Evolutionary conservation across 2,888 invertebrate genomes (phyloP).

Genomic region (Ernsta delagoae): DNA sequence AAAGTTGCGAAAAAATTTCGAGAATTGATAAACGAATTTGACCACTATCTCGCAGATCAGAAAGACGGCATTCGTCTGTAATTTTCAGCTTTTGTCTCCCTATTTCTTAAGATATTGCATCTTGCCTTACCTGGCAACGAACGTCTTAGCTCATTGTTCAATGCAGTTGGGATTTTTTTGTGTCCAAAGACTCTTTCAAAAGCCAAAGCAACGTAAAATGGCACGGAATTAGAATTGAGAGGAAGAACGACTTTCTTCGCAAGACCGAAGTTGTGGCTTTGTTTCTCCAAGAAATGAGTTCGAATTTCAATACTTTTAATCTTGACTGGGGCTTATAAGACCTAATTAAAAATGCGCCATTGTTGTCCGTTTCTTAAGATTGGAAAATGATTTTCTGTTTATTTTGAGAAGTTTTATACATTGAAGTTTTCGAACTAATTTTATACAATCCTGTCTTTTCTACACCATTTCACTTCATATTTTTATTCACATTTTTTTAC

Average conservation of each 20-base stretch:
- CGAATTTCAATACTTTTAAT: slow-evolving; percentile 38
- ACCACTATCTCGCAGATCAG: slow-evolving; percentile 34
- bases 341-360: slow-evolving; percentile 36
- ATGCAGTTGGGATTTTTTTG: slow-evolving; percentile 52
- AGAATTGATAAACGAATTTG: slow-evolving; percentile 29
- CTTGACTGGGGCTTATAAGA: slow-evolving; percentile 28
- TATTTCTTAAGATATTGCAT: slow-evolving; percentile 77
- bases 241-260: slow-evolving; percentile 35
- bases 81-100: slow-evolving; percentile 46
- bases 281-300: slow-evolving; percentile 35
- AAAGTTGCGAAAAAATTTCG: slow-evolving; percentile 29
- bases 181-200: slow-evolving; percentile 32
- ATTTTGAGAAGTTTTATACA: background rate
- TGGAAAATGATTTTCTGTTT: background rate
- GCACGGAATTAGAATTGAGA: slow-evolving; percentile 33
- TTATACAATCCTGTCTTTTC: no score
- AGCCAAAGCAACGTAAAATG: slow-evolving; percentile 33
- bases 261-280: slow-evolving; percentile 29
- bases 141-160: slow-evolving; percentile 59
- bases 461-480: background rate
- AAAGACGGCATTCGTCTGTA: slow-evolving; percentile 37
- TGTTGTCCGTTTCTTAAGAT: slow-evolving; percentile 25
- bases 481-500: no score
- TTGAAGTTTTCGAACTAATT: background rate
- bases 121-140: slow-evolving; percentile 74